phyloP scores from a whole-genome alignment of 2,797 vertebrate genomes.

The Distichodus sexfasciatus region DNA sequence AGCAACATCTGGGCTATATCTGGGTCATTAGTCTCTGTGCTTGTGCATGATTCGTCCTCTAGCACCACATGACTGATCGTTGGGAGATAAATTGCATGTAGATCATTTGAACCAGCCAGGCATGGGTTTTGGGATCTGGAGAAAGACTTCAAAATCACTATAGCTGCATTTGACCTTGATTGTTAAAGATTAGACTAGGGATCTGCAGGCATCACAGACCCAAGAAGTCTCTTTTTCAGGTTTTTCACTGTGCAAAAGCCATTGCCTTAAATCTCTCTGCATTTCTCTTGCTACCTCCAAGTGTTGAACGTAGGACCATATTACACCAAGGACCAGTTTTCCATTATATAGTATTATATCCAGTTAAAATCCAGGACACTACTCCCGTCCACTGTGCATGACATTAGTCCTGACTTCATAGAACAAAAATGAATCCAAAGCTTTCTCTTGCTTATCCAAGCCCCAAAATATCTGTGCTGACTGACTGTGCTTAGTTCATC shows the following conservation, averaged over 20 bases:
- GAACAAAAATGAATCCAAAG: no score
- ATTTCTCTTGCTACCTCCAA: background rate
- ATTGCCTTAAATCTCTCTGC: background rate
- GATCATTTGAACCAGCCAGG: constrained; percentile 20
- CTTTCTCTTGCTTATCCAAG: no score
- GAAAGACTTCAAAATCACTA: background rate
- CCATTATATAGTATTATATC: no score
- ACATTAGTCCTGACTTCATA: no score
- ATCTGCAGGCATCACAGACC: background rate
- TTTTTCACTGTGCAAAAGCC: background rate
- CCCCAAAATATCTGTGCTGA: background rate
- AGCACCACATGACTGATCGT: constrained; percentile 13
- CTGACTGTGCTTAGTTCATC: background rate
- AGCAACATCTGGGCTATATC: background rate
- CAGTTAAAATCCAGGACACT: no score
- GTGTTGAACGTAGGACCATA: no score
- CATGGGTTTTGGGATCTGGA: constrained; percentile 13
- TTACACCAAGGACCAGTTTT: no score
- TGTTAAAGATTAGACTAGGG: background rate
- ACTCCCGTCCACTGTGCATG: no score
- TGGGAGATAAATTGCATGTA: constrained; percentile 32
- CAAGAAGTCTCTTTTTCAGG: background rate
- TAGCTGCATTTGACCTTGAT: background rate
- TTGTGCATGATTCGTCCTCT: background rate
- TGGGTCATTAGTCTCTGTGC: constrained; percentile 11